Base-by-base conservation (phyloP, 2,888 invertebrate species). In the Amphipyra tragopoginis region DNA sequence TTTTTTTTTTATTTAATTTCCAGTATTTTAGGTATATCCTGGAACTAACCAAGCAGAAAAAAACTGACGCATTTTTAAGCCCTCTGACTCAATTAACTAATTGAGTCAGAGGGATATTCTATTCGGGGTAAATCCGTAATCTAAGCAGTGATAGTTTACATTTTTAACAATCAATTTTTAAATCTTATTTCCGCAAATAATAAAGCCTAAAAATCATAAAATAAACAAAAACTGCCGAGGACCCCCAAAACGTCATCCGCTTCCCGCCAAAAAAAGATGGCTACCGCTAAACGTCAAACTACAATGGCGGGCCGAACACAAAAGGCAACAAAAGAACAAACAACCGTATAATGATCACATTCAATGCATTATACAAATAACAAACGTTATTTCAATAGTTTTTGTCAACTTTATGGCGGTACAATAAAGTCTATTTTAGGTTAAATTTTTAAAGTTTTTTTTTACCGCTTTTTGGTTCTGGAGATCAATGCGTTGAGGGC, bases 271-370 rank as follows among this genome's bases (percentile, higher is more conserved):
- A 86, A 82, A 83, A 88, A 90, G 88, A 93, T 91, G 92, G 91
- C 91, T 88, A 86, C 93, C 88, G 84, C 90, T 89, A 91, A 90
- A 91, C 86, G 86, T 87, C 86, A 85, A 66, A 77, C 76, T 75
- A 91, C 91, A 92, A 91, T 81, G 84, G 87, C 81, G 81, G 83
- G 80, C 75, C 74, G 78, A 81, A 77, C 77, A 87, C 86, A 90
- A 90, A 86, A 82, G 81, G 56, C 65, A 90, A 90, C 90, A 93
- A 88, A 86, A 86, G 84, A 75, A 85, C 92, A 93, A 93, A 93
- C 91, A 93, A 91, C 86, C 93, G 89, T 93, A 81, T 93, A 93
- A 93, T 93, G 90, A 92, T 86, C 86, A 74, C 69, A 92, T 93
- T 92, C 88, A 91, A 85, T 82, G 87, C 84, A 88, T 88, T 90